Evolutionary conservation across 2,113 vertebrate genomes (phyloP).

Genomic region (Atrichornis clamosus): DNA sequence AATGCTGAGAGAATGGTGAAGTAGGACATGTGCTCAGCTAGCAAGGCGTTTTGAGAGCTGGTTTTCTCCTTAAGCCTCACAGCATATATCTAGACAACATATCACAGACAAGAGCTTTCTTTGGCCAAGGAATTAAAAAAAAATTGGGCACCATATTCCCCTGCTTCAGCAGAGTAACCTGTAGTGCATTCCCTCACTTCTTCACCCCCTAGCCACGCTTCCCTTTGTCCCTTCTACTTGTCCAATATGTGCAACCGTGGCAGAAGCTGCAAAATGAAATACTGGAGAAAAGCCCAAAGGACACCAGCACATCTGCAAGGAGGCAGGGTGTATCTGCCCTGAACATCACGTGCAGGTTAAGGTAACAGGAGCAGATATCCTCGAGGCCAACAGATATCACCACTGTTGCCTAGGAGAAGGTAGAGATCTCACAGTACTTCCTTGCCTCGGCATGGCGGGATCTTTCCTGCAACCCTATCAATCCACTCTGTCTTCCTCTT

Average conservation of each 20-base stretch:
- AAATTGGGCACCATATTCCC: rapidly evolving
- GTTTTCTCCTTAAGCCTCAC: not conserved
- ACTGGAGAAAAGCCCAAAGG: not conserved
- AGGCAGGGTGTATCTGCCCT: not conserved
- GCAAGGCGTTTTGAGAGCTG: not conserved
- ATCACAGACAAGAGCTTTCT: not conserved
- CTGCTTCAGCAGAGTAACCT: not conserved
- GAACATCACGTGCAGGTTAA: rapidly evolving
- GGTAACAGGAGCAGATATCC: not conserved
- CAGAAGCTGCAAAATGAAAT: not conserved
- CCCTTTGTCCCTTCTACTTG: not conserved
- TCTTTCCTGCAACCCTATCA: not conserved
- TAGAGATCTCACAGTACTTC: not conserved
- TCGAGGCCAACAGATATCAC: not conserved
- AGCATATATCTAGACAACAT: not conserved
- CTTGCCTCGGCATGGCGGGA: not conserved
- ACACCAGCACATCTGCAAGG: not conserved
- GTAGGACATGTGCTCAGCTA: not conserved
- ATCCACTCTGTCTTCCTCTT: not conserved
- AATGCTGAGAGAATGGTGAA: not conserved
- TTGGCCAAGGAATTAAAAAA: not conserved
- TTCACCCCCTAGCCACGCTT: rapidly evolving
- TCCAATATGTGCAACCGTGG: not conserved
- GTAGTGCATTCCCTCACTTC: not conserved
- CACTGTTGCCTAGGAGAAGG: not conserved